Evolutionary conservation across 1,140 invertebrate genomes (phyloP).

Genomic region (Eueides isabella): DNA sequence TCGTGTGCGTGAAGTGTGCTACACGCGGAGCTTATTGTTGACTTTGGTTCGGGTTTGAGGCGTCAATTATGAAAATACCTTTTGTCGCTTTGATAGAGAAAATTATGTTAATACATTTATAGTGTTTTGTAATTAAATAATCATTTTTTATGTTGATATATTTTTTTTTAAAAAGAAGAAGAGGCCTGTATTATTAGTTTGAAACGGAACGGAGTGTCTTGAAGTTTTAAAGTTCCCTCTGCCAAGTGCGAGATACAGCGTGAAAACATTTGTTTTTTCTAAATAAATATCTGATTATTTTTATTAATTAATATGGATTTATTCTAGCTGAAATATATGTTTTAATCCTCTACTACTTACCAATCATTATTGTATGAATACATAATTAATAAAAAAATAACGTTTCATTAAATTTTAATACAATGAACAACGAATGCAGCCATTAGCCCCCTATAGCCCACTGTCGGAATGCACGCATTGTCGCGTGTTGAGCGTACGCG

Average conservation of each 20-base stretch:
- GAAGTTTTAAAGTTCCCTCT: too few relatives aligned
- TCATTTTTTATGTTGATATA: background rate
- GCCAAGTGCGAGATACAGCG: too few relatives aligned
- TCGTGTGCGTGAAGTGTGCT: slow-evolving; percentile 57
- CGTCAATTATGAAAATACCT: slow-evolving; percentile 39
- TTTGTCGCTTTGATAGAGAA: slow-evolving; percentile 29
- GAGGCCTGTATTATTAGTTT: too few relatives aligned
- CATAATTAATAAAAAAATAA: background rate
- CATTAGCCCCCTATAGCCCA: slow-evolving; percentile 32
- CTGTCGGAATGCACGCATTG: slow-evolving; percentile 38
- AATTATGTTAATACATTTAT: slow-evolving; percentile 12
- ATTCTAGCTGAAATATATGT: too few relatives aligned
- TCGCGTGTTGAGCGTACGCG: slow-evolving; percentile 49
- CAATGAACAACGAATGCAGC: background rate
- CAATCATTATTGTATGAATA: too few relatives aligned
- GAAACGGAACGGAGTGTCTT: too few relatives aligned
- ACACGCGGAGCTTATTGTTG: slow-evolving; percentile 54
- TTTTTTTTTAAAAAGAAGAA: background rate
- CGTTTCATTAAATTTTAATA: background rate
- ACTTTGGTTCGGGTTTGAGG: slow-evolving; percentile 45
- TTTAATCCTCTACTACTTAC: too few relatives aligned
- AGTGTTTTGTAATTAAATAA: background rate
- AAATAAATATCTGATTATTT: too few relatives aligned
- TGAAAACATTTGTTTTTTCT: too few relatives aligned
- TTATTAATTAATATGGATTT: too few relatives aligned